phyloP scores from a whole-genome alignment of 2,888 invertebrate species.

The Diplazon laetatorius region DNA sequence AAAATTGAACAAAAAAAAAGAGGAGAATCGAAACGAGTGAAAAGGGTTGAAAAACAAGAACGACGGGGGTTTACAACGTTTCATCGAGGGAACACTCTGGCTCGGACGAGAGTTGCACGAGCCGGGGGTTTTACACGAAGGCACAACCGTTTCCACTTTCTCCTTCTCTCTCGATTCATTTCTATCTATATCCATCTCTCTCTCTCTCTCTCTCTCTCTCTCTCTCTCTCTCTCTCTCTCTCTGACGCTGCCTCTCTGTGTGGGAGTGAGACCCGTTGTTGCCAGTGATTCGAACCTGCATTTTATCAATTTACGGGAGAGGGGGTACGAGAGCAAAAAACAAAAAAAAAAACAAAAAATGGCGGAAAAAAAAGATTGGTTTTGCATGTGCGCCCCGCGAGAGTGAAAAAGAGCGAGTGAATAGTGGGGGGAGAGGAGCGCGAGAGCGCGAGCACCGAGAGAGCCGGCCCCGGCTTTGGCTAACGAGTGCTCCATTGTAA shows the following conservation, averaged over 20 bases:
- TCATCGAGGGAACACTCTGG: conserved; percentile 49
- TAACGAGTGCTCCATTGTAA: conserved; percentile 77
- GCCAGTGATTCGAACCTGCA: conserved; percentile 71
- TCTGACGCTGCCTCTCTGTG: conserved; percentile 21
- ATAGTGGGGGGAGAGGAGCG: conserved; percentile 25
- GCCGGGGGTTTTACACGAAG: conserved; percentile 50
- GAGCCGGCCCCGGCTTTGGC: conserved; percentile 64
- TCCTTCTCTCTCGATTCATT: conserved; percentile 16
- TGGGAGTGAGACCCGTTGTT: conserved; percentile 59
- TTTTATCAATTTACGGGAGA: conserved; percentile 75
- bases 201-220: conserved; percentile 17
- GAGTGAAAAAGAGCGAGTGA: conserved; percentile 35
- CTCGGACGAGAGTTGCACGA: conserved; percentile 54
- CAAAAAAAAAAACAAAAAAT: no score
- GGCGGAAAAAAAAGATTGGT: conserved; percentile 71
- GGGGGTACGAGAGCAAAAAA: not conserved
- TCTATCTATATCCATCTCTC: no score
- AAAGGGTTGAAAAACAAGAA: conserved; percentile 62
- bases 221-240: conserved; percentile 18
- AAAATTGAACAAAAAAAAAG: no score
- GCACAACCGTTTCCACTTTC: conserved; percentile 50
- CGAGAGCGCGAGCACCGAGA: conserved; percentile 59
- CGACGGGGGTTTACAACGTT: conserved; percentile 63
- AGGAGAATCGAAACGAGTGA: conserved; percentile 24
- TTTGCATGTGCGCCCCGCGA: conserved; percentile 68